A percentile compares a stretch with the other conserved stretches of the same genome.
These are phyloP conservation scores for Stenolophus ochropezus DNA, from an alignment of 2,888 invertebrate genomes.

Conservation along the genomic window DNA sequence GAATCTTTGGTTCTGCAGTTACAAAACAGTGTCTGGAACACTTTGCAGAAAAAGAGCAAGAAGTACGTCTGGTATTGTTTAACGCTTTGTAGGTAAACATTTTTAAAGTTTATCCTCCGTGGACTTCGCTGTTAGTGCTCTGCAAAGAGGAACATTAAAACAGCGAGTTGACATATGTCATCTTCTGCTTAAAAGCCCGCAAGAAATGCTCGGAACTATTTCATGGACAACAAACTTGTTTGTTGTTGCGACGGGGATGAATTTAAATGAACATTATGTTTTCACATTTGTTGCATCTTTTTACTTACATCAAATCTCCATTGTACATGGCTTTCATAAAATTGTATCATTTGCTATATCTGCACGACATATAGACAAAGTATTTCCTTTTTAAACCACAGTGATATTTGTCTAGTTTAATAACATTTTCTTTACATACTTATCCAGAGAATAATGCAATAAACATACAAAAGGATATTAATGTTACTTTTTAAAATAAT, in stretches of 20 bases:
- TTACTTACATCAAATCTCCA: too few species aligned
- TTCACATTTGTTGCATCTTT: background rate
- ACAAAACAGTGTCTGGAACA: background rate
- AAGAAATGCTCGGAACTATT: constrained; percentile 30
- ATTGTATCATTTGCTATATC: too few species aligned
- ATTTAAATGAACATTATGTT: background rate
- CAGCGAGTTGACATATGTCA: constrained; percentile 44
- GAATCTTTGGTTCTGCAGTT: constrained; percentile 29
- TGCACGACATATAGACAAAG: too few species aligned
- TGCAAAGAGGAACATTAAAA: constrained; percentile 40
- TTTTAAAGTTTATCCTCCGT: constrained; percentile 43
- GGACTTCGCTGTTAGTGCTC: constrained; percentile 32
- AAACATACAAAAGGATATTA: too few species aligned
- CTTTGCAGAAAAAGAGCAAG: constrained; percentile 16
- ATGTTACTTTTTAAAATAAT: too few species aligned
- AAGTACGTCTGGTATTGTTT: constrained; percentile 40
- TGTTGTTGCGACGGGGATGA: background rate
- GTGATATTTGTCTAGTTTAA: too few species aligned
- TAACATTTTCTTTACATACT: too few species aligned
- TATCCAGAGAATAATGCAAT: too few species aligned
- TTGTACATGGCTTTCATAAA: too few species aligned
- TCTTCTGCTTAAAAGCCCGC: constrained; percentile 44
- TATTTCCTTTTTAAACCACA: too few species aligned
- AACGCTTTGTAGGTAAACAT: constrained; percentile 52
- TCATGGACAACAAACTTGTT: constrained; percentile 23